A percentile compares a stretch with the other conserved stretches of the same genome.
Evolutionary conservation across 1,140 invertebrate genomes (phyloP).

Genomic region (Neodiprion lecontei): DNA sequence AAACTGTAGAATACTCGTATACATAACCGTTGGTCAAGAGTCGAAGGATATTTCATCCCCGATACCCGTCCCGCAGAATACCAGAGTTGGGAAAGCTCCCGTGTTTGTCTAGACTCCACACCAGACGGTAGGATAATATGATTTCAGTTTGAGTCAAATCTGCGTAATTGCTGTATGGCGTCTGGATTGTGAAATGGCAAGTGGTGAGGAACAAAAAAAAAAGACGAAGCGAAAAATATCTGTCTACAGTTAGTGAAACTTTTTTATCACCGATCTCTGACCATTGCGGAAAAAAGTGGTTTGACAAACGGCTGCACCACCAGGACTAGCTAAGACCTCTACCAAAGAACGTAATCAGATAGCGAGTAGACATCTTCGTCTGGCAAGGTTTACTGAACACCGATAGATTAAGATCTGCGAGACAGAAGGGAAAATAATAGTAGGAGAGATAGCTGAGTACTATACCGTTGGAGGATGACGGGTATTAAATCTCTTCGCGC

Average conservation of each 20-base stretch:
- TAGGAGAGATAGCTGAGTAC: too few relatives aligned
- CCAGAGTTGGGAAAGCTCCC: background rate
- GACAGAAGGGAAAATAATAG: too few relatives aligned
- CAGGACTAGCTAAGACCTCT: background rate
- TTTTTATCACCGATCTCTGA: background rate
- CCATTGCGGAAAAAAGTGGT: background rate
- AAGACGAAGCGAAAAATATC: background rate
- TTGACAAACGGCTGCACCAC: conserved; percentile 1
- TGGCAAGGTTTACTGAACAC: too few relatives aligned
- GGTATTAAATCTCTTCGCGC: too few relatives aligned
- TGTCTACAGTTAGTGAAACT: background rate
- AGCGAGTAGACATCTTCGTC: too few relatives aligned
- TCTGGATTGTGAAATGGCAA: background rate
- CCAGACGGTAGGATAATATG: background rate
- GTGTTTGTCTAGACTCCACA: conserved; percentile 1
- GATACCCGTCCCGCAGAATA: background rate
- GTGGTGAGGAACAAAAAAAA: background rate
- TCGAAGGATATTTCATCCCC: background rate
- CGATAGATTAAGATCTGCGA: too few relatives aligned
- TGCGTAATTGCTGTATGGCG: background rate
- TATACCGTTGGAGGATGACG: too few relatives aligned
- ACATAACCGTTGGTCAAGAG: too few relatives aligned
- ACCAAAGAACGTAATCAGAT: too few relatives aligned
- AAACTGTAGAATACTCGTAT: too few relatives aligned
- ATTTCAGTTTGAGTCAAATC: background rate